Percentiles rank a stretch among this genome's conserved stretches.
Evolutionary conservation across 2,113 vertebrate species (phyloP).

Genomic region (Semicossyphus pulcher): DNA sequence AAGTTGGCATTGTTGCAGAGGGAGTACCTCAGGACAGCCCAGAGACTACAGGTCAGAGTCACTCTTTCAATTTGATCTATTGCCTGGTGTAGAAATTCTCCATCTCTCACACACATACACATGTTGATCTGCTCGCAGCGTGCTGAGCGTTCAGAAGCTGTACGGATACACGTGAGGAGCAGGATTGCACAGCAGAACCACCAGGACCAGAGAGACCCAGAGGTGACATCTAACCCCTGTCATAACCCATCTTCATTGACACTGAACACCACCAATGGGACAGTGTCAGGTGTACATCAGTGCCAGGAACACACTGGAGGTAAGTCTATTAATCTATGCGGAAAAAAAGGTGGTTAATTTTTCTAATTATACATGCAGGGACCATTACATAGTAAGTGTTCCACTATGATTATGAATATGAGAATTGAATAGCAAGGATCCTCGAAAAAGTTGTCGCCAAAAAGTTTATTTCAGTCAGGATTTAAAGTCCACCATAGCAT

Average conservation of each 20-base stretch:
- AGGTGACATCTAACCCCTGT: not conserved
- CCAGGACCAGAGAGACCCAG: conserved; percentile 23
- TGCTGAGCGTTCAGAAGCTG: conserved; percentile 72
- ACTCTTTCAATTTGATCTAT: not conserved
- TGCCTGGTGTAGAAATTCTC: not conserved
- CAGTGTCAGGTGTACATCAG: not conserved
- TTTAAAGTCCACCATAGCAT: too few species aligned
- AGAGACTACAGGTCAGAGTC: conserved; percentile 72
- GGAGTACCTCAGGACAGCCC: conserved; percentile 76
- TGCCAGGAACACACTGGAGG: conserved; percentile 18
- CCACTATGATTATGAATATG: too few species aligned
- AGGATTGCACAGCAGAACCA: conserved; percentile 55
- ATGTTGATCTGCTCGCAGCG: conserved; percentile 58
- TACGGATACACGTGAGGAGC: conserved; percentile 63
- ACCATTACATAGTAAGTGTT: too few species aligned
- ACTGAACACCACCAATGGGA: not conserved
- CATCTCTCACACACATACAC: not conserved
- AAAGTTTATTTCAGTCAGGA: too few species aligned
- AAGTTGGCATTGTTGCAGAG: conserved; percentile 75
- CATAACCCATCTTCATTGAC: not conserved
- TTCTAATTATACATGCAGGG: too few species aligned
- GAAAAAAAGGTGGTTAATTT: too few species aligned
- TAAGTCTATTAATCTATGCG: not conserved
- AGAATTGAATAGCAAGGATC: too few species aligned
- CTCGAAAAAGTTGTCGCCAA: too few species aligned